Conservation (phyloP, 2,113 vertebrate genomes). For the Centropristis striata region DNA sequence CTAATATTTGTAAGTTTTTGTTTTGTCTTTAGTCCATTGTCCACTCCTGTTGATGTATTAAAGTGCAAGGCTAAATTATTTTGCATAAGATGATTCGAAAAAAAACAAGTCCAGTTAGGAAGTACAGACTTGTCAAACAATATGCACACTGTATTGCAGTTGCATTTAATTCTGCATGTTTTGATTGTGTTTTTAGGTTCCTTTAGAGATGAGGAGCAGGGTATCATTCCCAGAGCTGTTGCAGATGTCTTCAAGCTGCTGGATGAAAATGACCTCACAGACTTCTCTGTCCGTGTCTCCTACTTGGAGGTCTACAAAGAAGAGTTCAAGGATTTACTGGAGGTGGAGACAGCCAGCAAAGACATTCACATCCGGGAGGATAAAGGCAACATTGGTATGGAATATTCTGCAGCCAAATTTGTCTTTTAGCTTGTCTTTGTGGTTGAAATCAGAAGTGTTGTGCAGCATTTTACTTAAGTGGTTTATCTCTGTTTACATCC, state of each 20-base stretch:
- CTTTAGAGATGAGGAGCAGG: slow-evolving; percentile 94
- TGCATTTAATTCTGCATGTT: background rate
- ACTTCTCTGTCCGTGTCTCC: slow-evolving; percentile 93
- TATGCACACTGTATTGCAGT: background rate
- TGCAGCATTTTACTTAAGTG: background rate
- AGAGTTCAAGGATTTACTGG: slow-evolving; percentile 95
- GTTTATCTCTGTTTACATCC: no score
- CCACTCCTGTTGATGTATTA: background rate
- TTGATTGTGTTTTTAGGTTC: slow-evolving; percentile 85
- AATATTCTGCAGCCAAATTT: background rate
- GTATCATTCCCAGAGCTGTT: slow-evolving; percentile 94
- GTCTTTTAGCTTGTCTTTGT: background rate
- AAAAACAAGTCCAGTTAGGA: background rate
- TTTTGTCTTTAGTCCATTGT: background rate
- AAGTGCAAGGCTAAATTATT: background rate
- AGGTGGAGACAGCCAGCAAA: slow-evolving; percentile 95
- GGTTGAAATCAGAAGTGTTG: background rate
- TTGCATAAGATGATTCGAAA: background rate
- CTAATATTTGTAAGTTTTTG: slow-evolving; percentile 92
- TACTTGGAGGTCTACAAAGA: slow-evolving; percentile 99
- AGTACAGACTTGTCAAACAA: background rate
- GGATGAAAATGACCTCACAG: slow-evolving; percentile 93
- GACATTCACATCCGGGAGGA: slow-evolving; percentile 97
- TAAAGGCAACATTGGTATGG: slow-evolving; percentile 94
- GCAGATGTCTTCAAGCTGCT: slow-evolving; percentile 97